Percentiles rank a stretch among this genome's conserved stretches.
Conservation (phyloP, 2,888 invertebrate species). For the Parasteatoda lunata region DNA sequence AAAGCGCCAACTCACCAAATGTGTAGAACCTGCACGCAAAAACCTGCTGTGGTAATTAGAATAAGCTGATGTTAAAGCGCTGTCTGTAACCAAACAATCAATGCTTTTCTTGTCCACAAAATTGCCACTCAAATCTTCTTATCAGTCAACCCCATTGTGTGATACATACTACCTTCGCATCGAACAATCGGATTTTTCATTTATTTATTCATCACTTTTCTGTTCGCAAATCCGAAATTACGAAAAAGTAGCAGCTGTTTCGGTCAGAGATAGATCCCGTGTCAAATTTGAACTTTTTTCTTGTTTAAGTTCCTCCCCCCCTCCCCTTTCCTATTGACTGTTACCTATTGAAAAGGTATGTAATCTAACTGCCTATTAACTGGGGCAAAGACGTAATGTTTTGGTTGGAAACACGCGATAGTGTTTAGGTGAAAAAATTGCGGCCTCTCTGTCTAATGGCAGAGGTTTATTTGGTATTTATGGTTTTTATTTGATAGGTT, state of each 20-base stretch:
- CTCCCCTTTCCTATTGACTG: too few species aligned
- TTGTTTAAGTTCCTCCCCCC: constrained; percentile 6
- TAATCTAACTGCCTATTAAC: constrained; percentile 38
- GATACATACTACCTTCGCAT: not conserved
- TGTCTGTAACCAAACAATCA: constrained; percentile 62
- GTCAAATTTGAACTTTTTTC: constrained; percentile 37
- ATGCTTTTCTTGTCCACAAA: constrained; percentile 55
- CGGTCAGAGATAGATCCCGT: constrained; percentile 52
- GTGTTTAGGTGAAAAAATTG: not conserved
- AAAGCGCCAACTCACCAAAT: not conserved
- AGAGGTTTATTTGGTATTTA: not conserved
- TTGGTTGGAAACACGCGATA: constrained; percentile 9
- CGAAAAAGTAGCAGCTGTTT: constrained; percentile 46
- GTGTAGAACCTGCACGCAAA: not conserved
- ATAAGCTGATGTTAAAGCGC: constrained; percentile 25
- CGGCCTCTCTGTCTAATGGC: not conserved
- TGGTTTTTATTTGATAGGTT: not conserved
- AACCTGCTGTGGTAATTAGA: constrained; percentile 40
- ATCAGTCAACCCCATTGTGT: not conserved
- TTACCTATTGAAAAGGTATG: constrained; percentile 10
- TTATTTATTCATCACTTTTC: not conserved
- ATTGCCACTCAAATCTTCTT: constrained; percentile 55
- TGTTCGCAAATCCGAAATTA: constrained; percentile 35
- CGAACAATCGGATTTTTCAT: constrained; percentile 4
- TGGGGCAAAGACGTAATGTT: constrained; percentile 32